Base-by-base conservation (phyloP, 2,888 invertebrate species). In the Herminia tarsipennalis region DNA sequence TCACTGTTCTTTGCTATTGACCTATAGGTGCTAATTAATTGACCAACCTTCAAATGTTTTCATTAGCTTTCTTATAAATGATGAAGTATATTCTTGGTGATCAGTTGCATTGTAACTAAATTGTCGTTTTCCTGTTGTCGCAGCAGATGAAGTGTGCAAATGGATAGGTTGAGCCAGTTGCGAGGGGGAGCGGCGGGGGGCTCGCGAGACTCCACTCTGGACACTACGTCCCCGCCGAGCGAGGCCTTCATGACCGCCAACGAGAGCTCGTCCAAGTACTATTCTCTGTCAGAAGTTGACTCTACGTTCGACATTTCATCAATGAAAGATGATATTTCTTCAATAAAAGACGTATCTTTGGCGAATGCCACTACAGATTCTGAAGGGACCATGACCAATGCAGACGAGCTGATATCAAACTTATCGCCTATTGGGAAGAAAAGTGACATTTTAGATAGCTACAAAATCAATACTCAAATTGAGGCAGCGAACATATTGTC, bases 91-190 rank as follows among this genome's bases (percentile, higher is more conserved):
- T 61, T 61, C 41, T 39, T 27, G 54, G 56, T 56, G 54, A 62
- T 67, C 65, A 57, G 56, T 48, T 46, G 39, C 47, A 53, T 58
- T 54, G 46, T 56, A 40, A 48, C 48, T 60, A 56, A 51, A 64
- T 62, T 66, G 39, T 59, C 63, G 48, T 66, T 70, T 67, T 70
- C 65, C 59, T 76, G 64, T 75, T 77, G 72, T 80, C 76, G 70
- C 74, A 78, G 78, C 86, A 86, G 83, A 89, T 91, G 89, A 88
- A 83, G 83, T 79, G 86, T 81, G 85, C 78, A 66, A 81, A 91
- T 91, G 91, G 91, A 90, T 89, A 88, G 89, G 74, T 63, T 90
- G 78, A 87, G 75, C 67, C 84, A 88, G 76, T 78, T 91, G 78
- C n/a, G n/a, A n/a, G 81, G 85, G 59, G 81, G 78, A 46, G 83